Evolutionary conservation across 2,888 invertebrate species (phyloP), one percentile per base, ranked within the genome.

Genomic region (Mythimna lalbum): DNA sequence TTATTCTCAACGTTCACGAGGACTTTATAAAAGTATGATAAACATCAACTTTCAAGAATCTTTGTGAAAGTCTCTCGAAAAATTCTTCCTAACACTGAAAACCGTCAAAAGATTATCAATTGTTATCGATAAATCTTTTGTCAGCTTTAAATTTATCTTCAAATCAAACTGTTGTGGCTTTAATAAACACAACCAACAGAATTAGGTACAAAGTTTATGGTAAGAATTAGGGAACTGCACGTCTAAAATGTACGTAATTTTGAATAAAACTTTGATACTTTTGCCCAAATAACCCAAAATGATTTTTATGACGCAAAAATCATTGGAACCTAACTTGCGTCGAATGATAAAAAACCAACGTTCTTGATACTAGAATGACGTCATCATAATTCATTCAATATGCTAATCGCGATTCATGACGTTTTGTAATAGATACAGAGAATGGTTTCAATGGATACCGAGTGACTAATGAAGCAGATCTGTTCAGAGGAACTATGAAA

Each of bases 381-480:
- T 79, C 80, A 75, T 36, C 31, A 27, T 36, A 61, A 55, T 47
- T 52, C 50, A 65, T 50, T 66, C 43, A 69, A 59, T 69, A 68
- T 76, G 62, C 23, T 53, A 64, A 60, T 78, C 47, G 36, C 21
- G 33, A 81, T 61, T 63, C 31, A 63, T 56, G 23, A 61, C 43
- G 43, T 43, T 43, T 69, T 33, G 57, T 67, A 63, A 65, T 47
- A 52, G 31, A 79, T 62, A 68, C 57, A 47, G 53, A 43, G 36
- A 73, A 66, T 50, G 14, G 59, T 72, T 72, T 69, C 50, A 72
- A 77, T 71, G 50, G 57, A 19, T 66, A 69, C 21, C 50, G 47
- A 31, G 55, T 84, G 77, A 85, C 62, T 85, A 73, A 84, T 75
- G 71, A 63, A 57, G 39, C 67, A 69, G 65, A 83, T 76, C 63